Percentiles rank a stretch among this genome's conserved stretches.
Conservation (phyloP, 2,113 vertebrate genomes). For the Tragelaphus strepsiceros region DNA sequence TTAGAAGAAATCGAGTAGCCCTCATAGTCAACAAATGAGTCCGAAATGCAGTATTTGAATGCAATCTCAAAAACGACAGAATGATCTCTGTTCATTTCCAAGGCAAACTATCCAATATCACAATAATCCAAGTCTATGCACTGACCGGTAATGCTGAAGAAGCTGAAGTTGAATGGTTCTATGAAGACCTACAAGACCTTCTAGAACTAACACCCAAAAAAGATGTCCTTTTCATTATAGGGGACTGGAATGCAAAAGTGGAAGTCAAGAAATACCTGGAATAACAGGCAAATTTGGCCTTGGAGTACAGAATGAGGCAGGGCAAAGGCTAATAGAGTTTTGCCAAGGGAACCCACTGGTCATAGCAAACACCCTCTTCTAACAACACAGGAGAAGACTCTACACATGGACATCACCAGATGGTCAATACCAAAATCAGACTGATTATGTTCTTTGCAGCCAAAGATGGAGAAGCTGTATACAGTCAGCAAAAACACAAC, state of each 20-base stretch:
- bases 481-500: neutral
- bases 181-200: neutral
- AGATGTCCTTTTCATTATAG: neutral
- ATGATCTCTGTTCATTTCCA: neutral
- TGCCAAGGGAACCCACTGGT: neutral
- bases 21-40: neutral
- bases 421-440: neutral
- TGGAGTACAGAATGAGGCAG: neutral
- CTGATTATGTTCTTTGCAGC: neutral
- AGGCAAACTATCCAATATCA: neutral
- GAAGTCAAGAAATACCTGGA: neutral
- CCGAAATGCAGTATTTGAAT: neutral
- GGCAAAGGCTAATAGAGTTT: neutral
- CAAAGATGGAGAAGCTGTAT: neutral
- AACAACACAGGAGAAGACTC: neutral
- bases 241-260: neutral
- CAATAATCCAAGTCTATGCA: neutral
- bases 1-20: neutral
- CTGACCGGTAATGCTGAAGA: neutral
- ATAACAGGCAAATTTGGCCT: neutral
- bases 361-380: neutral
- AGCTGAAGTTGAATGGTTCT: neutral
- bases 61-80: neutral
- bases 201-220: neutral
- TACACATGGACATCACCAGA: neutral